Evolutionary conservation across 2,888 invertebrate species (phyloP), one percentile per base, ranked within the genome.

Genomic region (Sturmia bella): DNA sequence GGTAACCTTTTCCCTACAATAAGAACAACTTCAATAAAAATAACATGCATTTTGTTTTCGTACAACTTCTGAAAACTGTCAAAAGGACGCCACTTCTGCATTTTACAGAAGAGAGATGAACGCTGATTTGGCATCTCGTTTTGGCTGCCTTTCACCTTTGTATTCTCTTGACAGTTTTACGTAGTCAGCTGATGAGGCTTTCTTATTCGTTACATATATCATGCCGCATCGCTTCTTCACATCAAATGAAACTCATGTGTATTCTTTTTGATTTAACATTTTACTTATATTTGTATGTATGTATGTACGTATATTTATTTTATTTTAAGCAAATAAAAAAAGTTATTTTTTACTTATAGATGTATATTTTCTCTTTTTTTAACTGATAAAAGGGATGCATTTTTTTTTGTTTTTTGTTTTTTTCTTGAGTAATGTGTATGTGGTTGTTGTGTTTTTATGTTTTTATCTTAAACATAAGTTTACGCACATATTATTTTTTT

Each of bases 271-370:
- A 78, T 82, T 78, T 75, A 82, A 82, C 82, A 82, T 82, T 82
- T 82, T 78, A 68, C 78, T 82, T 82, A 70, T 80, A 32, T 50
- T 32, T 32, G 32, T 32, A 32, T 32, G 32, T 32, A n/a, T n/a
- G n/a, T n/a, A 43, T 61, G 59, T 69, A 56, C 63, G 27, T 77
- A 15, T 57, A 52, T 74, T 69, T 69, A 39, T 69, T 70, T 82
- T 78, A 76, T 56, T 78, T 82, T 78, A 82, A 82, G 82, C 82
- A 82, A 82, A 82, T 82, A 82, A 82, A 82, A 81, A 82, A 82
- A 57, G 48, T 74, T 39, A 56, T 73, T 32, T 70, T 64, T 45
- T 48, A 12, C 6, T 64, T 15, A 13, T 43, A 50, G 24, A 32
- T 59, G 27, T 57, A n/a, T 54, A 54, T 54, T 9, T 48, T 56